Conservation (phyloP, 35 echinoderm and acorn worm genomes). For the Heliocidaris tuberculata region DNA sequence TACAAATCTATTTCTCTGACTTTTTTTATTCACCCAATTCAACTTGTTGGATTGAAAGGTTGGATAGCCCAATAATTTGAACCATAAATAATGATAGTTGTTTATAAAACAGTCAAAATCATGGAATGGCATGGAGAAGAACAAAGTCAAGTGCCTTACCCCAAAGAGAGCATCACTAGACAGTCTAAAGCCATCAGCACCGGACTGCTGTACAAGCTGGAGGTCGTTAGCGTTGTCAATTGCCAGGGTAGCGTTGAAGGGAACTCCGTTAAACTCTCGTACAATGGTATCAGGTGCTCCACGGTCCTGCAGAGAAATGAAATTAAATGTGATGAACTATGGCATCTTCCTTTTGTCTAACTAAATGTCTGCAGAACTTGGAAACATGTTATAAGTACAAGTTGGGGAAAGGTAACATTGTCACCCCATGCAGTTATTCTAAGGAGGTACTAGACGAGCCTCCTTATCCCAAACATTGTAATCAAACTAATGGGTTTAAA, state of each 20-base stretch:
- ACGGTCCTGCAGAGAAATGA: slow-evolving; percentile 65
- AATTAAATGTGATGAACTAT: not conserved
- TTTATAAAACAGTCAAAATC: not conserved
- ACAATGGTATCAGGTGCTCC: slow-evolving; percentile 85
- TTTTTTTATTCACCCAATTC: too few species aligned
- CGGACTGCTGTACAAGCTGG: slow-evolving; percentile 69
- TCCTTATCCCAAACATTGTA: too few species aligned
- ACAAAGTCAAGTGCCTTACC: slow-evolving; percentile 52
- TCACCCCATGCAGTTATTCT: too few species aligned
- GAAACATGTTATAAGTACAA: too few species aligned
- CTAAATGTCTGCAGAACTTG: not conserved
- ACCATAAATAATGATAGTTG: not conserved
- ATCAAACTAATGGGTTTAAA: too few species aligned
- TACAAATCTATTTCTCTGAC: too few species aligned
- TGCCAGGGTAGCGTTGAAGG: slow-evolving; percentile 85
- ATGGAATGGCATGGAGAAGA: not conserved
- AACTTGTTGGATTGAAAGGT: too few species aligned
- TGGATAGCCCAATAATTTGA: too few species aligned
- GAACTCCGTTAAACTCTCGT: slow-evolving; percentile 69
- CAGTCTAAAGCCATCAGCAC: slow-evolving; percentile 94
- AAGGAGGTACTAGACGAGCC: too few species aligned
- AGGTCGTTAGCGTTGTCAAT: slow-evolving; percentile 73
- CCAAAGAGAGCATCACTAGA: slow-evolving; percentile 84
- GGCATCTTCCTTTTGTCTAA: not conserved
- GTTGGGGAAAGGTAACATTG: too few species aligned